phyloP scores from a whole-genome alignment of 2,797 vertebrate species.

The Trichosurus vulpecula region DNA sequence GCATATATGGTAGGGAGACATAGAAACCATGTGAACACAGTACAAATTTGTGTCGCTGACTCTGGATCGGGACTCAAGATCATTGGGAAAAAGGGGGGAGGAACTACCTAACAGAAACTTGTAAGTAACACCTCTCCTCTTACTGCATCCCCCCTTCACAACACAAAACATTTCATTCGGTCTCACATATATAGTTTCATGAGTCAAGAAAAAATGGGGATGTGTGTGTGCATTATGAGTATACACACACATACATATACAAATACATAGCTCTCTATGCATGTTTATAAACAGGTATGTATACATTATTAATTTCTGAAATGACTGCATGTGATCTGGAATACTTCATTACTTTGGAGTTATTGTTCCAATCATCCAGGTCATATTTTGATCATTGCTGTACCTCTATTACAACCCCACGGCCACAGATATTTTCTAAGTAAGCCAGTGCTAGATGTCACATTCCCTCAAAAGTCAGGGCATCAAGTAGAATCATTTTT shows the following conservation, averaged over 20 bases:
- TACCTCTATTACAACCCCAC: neutral
- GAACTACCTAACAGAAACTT: conserved; percentile 68
- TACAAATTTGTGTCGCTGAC: conserved; percentile 71
- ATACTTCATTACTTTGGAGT: conserved; percentile 10
- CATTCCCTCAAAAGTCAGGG: conserved; percentile 15
- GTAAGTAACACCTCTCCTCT: conserved; percentile 16
- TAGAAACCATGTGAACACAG: conserved; percentile 58
- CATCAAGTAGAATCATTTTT: neutral
- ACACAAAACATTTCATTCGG: conserved; percentile 25
- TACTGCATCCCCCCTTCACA: conserved; percentile 15
- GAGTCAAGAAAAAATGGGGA: conserved; percentile 27
- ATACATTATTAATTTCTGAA: conserved; percentile 25
- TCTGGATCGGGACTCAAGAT: conserved; percentile 62
- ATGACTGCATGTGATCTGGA: neutral
- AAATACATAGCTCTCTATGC: neutral
- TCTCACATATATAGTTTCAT: conserved; percentile 30
- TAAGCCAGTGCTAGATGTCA: neutral
- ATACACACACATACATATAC: neutral
- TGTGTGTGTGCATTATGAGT: neutral
- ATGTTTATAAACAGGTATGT: neutral
- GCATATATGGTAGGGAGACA: conserved; percentile 35
- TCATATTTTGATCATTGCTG: neutral
- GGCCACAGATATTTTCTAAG: neutral
- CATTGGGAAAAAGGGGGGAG: conserved; percentile 15
- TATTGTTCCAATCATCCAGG: too few species aligned